Evolutionary conservation across 2,113 vertebrate genomes (phyloP).

Genomic region (Sceloporus undulatus): DNA sequence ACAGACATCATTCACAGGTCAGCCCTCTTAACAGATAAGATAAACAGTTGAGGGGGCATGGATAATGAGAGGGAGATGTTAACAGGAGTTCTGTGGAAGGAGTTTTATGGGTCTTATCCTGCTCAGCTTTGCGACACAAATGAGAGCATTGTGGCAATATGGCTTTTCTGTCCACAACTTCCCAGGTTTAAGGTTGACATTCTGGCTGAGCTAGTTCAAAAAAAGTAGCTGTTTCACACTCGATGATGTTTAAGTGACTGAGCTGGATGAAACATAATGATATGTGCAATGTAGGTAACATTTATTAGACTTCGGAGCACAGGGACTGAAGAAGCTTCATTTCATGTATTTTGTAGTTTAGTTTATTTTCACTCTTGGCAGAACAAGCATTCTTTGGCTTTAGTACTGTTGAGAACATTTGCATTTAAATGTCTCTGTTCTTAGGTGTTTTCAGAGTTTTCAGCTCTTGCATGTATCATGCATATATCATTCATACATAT

Average conservation of each 20-base stretch:
- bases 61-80: background rate
- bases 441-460: background rate
- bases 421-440: constrained; percentile 10
- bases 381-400: constrained; percentile 27
- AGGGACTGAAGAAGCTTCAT: background rate
- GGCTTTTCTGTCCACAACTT: background rate
- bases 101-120: background rate
- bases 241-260: background rate
- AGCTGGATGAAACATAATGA: background rate
- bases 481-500: background rate
- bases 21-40: background rate
- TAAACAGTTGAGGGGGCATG: background rate
- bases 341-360: background rate
- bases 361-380: constrained; percentile 16
- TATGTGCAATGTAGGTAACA: background rate
- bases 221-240: background rate
- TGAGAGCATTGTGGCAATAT: background rate
- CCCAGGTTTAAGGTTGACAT: too few species aligned
- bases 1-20: background rate
- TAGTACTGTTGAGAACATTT: background rate
- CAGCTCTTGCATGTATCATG: background rate
- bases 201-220: too few species aligned
- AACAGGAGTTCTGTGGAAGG: background rate
- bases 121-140: background rate
- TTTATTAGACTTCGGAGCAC: background rate